phyloP scores from a whole-genome alignment of 2,113 vertebrate genomes.

The Protobothrops mucrosquamatus region DNA sequence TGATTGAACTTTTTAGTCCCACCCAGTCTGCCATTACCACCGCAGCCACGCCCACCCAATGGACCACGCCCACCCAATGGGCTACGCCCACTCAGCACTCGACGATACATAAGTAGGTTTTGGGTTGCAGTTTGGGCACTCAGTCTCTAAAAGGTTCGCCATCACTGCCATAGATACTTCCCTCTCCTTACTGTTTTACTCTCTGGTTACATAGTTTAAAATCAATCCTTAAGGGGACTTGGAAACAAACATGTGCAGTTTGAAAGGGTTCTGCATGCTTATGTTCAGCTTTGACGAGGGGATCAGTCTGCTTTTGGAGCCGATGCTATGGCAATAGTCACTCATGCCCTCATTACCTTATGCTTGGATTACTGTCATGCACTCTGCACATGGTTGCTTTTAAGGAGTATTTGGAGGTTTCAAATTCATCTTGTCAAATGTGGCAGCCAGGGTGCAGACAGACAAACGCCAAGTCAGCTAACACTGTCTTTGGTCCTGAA shows the following conservation, averaged over 20 bases:
- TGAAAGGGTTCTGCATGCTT: background rate
- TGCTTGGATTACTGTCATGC: background rate
- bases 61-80: too few species aligned
- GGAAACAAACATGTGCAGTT: background rate
- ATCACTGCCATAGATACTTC: background rate
- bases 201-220: background rate
- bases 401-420: background rate
- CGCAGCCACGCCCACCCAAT: too few species aligned
- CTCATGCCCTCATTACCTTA: background rate
- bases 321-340: background rate
- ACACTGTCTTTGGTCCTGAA: too few species aligned
- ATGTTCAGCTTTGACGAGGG: background rate
- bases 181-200: background rate
- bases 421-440: too few species aligned
- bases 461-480: too few species aligned
- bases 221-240: background rate
- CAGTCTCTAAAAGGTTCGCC: too few species aligned
- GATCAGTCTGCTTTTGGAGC: background rate
- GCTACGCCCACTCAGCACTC: too few species aligned
- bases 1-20: too few species aligned
- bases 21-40: too few species aligned
- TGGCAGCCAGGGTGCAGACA: too few species aligned
- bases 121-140: too few species aligned
- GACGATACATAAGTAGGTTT: too few species aligned
- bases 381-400: background rate